These are phyloP conservation scores for Zaprionus vittiger DNA, from an alignment of 1,140 invertebrate genomes.

Conservation along the genomic window DNA sequence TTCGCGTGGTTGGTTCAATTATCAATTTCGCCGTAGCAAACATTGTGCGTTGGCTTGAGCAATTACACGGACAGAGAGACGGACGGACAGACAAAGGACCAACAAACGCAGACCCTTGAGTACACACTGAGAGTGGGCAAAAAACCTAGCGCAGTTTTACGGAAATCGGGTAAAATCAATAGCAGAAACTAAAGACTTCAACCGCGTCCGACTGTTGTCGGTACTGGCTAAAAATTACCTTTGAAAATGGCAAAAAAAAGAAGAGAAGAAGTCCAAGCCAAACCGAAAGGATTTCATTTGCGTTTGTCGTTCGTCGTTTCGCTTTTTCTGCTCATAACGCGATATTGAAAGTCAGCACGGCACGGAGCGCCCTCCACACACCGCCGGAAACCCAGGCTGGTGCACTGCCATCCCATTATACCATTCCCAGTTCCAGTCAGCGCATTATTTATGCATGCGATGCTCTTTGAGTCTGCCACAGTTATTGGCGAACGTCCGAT, in stretches of 20 bases:
- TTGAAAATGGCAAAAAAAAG: constrained; percentile 53
- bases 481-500: constrained; percentile 57
- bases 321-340: constrained; percentile 44
- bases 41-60: constrained; percentile 42
- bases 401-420: neutral
- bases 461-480: constrained; percentile 79
- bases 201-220: constrained; percentile 42
- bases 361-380: neutral
- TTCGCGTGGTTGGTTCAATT: constrained; percentile 67
- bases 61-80: constrained; percentile 21
- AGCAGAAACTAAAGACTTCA: constrained; percentile 20
- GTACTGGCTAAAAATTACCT: constrained; percentile 61
- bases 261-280: neutral
- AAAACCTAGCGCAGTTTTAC: constrained; percentile 15
- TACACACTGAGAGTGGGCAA: constrained; percentile 10
- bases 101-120: constrained; percentile 20
- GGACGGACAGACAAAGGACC: neutral
- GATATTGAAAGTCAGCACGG: constrained; percentile 45
- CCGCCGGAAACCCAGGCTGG: constrained; percentile 5
- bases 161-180: constrained; percentile 39
- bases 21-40: constrained; percentile 56
- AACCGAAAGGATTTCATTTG: constrained; percentile 63
- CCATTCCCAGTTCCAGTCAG: constrained; percentile 29
- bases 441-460: constrained; percentile 81
- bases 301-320: constrained; percentile 57